Conservation (phyloP, 2,797 vertebrate species). For the Falco biarmicus region DNA sequence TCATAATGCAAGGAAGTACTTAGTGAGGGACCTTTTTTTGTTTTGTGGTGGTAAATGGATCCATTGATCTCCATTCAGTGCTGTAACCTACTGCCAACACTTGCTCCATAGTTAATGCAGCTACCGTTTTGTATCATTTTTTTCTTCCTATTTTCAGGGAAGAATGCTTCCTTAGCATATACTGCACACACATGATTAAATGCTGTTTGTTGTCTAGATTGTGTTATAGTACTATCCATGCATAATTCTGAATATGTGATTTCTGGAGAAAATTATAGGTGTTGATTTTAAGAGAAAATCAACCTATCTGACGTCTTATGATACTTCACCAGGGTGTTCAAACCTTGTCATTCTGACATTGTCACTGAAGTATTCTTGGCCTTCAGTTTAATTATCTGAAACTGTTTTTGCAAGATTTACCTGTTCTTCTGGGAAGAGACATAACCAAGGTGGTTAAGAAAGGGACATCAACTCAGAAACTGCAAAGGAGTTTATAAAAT, state of each 20-base stretch:
- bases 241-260: background rate
- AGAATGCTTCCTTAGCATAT: background rate
- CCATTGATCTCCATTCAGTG: background rate
- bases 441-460: background rate
- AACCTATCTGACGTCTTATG: background rate
- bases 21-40: background rate
- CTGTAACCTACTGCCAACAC: background rate
- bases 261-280: background rate
- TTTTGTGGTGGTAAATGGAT: background rate
- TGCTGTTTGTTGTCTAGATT: background rate
- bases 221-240: background rate
- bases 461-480: background rate
- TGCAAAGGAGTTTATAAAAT: background rate
- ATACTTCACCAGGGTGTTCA: background rate
- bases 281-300: background rate
- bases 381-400: background rate
- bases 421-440: background rate
- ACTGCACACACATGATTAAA: background rate
- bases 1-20: background rate
- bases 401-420: background rate
- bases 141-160: background rate
- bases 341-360: background rate
- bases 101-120: background rate
- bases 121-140: background rate
- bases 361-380: background rate